Conservation (phyloP, 1,140 invertebrate genomes). For the Drosophila nigrodunni region DNA sequence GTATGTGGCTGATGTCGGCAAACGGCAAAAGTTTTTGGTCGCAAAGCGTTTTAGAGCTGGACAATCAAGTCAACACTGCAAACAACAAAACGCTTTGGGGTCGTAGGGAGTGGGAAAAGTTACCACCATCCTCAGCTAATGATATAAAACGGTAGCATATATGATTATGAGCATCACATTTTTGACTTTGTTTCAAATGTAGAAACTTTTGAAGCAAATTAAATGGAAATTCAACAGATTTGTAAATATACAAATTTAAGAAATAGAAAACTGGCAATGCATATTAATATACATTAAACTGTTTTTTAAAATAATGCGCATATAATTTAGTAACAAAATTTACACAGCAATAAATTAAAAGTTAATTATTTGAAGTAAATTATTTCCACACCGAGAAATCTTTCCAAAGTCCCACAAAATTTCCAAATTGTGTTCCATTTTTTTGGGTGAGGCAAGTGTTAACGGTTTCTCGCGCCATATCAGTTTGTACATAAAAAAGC, state of each 20-base stretch:
- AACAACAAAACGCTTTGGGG: constrained; percentile 17
- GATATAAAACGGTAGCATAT: not conserved
- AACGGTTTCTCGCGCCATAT: not conserved
- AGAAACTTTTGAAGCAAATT: not conserved
- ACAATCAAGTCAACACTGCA: constrained; percentile 26
- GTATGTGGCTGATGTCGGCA: not conserved
- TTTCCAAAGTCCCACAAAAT: too few species aligned
- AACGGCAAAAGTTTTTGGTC: constrained; percentile 47
- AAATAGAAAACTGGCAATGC: too few species aligned
- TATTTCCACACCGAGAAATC: too few species aligned
- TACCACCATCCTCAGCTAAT: not conserved
- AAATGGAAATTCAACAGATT: too few species aligned
- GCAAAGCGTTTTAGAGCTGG: constrained; percentile 46
- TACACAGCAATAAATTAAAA: too few species aligned
- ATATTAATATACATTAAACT: too few species aligned
- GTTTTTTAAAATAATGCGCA: too few species aligned
- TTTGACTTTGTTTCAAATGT: not conserved
- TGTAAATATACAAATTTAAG: too few species aligned
- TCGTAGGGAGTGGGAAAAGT: not conserved
- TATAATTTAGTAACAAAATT: too few species aligned
- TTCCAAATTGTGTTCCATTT: too few species aligned
- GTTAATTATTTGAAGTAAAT: too few species aligned
- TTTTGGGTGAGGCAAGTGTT: not conserved
- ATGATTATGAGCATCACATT: not conserved
- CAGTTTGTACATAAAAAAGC: constrained; percentile 24